Conservation (phyloP, 2,888 invertebrate genomes). For the Drosophila paucipuncta region DNA sequence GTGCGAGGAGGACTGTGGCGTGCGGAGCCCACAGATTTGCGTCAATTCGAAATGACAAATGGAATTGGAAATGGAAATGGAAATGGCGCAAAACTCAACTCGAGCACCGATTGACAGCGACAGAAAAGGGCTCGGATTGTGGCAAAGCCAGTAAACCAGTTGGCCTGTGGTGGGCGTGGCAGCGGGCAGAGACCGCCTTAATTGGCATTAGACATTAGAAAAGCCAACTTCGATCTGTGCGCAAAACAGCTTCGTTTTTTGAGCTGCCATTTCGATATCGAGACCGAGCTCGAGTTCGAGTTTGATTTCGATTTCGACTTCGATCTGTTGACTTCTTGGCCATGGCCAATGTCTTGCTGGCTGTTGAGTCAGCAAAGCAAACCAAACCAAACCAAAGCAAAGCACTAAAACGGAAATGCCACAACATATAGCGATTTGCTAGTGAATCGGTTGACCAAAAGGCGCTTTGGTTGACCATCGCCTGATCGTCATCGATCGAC, state of each 20-base stretch:
- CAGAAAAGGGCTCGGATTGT: slow-evolving; percentile 26
- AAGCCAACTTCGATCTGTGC: background rate
- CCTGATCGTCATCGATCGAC: slow-evolving; percentile 33
- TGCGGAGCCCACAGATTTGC: slow-evolving; percentile 41
- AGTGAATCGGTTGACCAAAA: background rate
- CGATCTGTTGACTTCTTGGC: slow-evolving; percentile 17
- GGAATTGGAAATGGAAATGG: slow-evolving; percentile 48
- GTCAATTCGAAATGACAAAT: slow-evolving; percentile 48
- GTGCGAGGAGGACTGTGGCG: slow-evolving; percentile 24
- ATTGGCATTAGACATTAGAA: slow-evolving; percentile 51
- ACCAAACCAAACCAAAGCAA: background rate
- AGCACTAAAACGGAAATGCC: slow-evolving; percentile 49
- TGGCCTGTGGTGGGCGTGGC: slow-evolving; percentile 38
- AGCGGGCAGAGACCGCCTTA: slow-evolving; percentile 28
- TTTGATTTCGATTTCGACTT: background rate
- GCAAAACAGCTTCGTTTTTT: background rate
- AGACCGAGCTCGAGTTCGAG: background rate
- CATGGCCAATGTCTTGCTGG: slow-evolving; percentile 22
- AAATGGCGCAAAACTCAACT: slow-evolving; percentile 45
- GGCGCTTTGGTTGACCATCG: background rate
- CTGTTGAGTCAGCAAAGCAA: slow-evolving; percentile 39
- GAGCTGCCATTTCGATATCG: background rate
- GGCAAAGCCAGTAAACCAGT: slow-evolving; percentile 18
- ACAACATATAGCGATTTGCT: slow-evolving; percentile 7
- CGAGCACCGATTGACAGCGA: slow-evolving; percentile 13